phyloP scores from a whole-genome alignment of 2,888 invertebrate genomes.

The Arctia plantaginis region DNA sequence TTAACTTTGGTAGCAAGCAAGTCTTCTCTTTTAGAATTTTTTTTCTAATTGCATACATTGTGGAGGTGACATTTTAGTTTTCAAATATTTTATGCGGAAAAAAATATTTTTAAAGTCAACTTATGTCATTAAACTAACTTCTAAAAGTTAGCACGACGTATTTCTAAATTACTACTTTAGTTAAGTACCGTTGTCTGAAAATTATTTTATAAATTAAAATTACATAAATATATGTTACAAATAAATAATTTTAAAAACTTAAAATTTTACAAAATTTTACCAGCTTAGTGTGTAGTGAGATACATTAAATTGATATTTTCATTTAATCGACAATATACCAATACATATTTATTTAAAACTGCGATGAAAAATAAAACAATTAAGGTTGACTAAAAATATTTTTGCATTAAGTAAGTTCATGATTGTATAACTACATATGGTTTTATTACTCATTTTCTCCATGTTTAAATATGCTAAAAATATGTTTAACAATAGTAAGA shows the following conservation, averaged over 20 bases:
- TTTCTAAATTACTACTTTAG: neutral
- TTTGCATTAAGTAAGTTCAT: neutral
- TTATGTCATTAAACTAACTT: neutral
- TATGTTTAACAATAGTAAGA: slow-evolving; percentile 10
- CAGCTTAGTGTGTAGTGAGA: no score
- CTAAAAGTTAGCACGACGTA: neutral
- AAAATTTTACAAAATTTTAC: neutral
- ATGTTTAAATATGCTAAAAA: slow-evolving; percentile 4
- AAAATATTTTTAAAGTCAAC: no score
- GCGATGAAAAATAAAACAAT: neutral
- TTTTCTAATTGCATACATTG: neutral
- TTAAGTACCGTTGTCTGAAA: neutral
- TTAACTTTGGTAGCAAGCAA: neutral
- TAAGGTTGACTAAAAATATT: neutral
- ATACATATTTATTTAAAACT: neutral
- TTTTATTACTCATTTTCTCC: slow-evolving; percentile 4
- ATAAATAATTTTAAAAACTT: no score
- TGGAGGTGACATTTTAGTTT: neutral
- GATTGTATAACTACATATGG: slow-evolving; percentile 2
- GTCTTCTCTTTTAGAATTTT: neutral
- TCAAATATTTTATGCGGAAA: no score
- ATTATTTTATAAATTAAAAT: neutral
- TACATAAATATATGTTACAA: no score
- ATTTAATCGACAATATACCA: neutral
- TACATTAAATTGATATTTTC: neutral